Base-by-base conservation (phyloP, 1,140 invertebrate genomes). In the Aphelinus certus region DNA sequence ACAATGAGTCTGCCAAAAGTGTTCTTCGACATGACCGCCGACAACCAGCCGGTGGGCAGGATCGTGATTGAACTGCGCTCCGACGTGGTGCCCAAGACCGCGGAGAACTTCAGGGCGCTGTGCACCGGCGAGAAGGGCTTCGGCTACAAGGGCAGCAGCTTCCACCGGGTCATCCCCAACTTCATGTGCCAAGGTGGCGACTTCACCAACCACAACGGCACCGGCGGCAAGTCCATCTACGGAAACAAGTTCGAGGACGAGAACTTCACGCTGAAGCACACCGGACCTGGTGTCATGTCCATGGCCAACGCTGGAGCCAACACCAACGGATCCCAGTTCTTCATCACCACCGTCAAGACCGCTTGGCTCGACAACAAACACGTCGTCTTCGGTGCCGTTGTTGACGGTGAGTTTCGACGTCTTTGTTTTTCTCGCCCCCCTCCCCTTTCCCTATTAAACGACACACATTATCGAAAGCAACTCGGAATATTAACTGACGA, bases 301-400 rank as follows among this genome's bases (percentile, higher is more conserved):
- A 94, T 94, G 93, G 94, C 93, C 61, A 95, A 95, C 86, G 92
- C 93, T 79, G 94, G 94, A 5, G 45, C 51, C 1, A 92, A 95
- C 83, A 95, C 94, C 67, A 95, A 95, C 84, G 94, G 94, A 6
- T 94, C 92, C n/a, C 95, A 96, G 84, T 96, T 96, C 85, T 96
- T 96, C 86, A 90, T 96, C 57, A 94, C 92, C 64, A 95, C 94
- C 61, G 90, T 91, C 49, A 93, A 94, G 79, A 96, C 95, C 43
- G 85, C 90, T 5, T 96, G 95, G 95, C 85, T 96, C 45, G 94
- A 96, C 84, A 91, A 91, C 67, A 93, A 93, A 84, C 95, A 97
- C 85, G 95, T 96, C 53, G 95, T 97, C 1, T 97, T 97, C 88
- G 95, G 95, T 6, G 81, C 88, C 69, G 94, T 97, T 61, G 89